These are phyloP conservation scores for Drosophila fuyamai DNA, from an alignment of 1,140 invertebrate species.

Conservation along the genomic window DNA sequence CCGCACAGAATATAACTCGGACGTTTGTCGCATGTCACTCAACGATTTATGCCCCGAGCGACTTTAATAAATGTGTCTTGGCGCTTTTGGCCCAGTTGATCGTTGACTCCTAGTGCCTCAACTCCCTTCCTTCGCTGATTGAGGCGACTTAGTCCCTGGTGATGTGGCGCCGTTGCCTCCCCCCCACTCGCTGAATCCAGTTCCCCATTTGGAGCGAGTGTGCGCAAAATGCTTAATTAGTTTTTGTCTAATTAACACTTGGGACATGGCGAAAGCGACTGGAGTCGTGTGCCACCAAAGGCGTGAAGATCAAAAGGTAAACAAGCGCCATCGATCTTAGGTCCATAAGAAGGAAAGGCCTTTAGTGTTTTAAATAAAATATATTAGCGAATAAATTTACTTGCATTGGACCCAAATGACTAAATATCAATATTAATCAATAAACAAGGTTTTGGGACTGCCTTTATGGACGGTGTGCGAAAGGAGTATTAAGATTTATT, in stretches of 20 bases:
- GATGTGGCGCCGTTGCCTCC: conserved; percentile 36
- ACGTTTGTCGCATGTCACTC: conserved; percentile 81
- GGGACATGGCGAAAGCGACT: conserved; percentile 49
- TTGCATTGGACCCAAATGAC: no score
- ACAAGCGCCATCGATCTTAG: conserved; percentile 4
- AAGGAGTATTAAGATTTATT: no score
- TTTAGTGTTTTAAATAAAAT: neutral
- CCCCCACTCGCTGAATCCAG: neutral
- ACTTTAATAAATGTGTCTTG: conserved; percentile 78
- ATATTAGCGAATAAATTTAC: no score
- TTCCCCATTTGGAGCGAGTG: conserved; percentile 41
- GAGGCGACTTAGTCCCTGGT: conserved; percentile 35
- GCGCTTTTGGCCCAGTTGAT: conserved; percentile 56
- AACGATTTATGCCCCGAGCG: conserved; percentile 77
- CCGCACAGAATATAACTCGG: conserved; percentile 74
- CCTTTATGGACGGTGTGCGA: no score
- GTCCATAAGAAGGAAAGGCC: neutral
- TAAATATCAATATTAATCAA: neutral
- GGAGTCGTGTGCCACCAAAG: conserved; percentile 72
- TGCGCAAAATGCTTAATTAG: conserved; percentile 79
- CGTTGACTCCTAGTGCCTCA: neutral
- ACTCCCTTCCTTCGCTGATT: conserved; percentile 18
- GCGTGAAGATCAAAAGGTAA: conserved; percentile 70
- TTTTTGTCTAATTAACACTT: conserved; percentile 81
- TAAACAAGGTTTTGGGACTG: neutral